These are phyloP conservation scores for Trichonephila clavata DNA, from an alignment of 1,140 invertebrate genomes.

Conservation along the genomic window DNA sequence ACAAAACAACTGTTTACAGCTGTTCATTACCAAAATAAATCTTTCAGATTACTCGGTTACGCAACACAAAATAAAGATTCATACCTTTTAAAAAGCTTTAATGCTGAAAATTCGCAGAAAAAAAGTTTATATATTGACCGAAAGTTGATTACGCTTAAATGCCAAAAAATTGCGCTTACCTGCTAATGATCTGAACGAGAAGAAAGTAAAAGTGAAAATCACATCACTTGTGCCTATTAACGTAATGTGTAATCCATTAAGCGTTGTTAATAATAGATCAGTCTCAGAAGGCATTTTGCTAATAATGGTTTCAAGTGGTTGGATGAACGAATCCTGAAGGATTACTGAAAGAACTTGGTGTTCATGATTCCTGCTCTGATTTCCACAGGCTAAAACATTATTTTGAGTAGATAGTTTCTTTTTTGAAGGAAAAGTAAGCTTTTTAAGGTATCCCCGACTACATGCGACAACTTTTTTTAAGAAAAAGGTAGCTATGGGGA, in stretches of 20 bases:
- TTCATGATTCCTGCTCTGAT: neutral
- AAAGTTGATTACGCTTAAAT: neutral
- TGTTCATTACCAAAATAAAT: no score
- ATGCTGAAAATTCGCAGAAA: neutral
- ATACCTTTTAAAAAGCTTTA: neutral
- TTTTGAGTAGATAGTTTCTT: neutral
- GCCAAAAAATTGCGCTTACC: neutral
- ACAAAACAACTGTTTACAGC: no score
- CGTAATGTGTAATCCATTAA: constrained; percentile 27
- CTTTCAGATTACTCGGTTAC: no score
- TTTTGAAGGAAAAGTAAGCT: neutral
- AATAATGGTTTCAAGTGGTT: constrained; percentile 28
- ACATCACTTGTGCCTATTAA: constrained; percentile 17
- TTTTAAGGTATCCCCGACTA: no score
- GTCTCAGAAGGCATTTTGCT: neutral
- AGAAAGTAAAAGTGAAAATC: neutral
- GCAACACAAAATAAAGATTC: neutral
- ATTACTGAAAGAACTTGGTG: neutral
- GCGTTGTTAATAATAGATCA: constrained; percentile 26
- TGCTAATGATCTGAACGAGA: neutral
- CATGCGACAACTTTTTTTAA: no score
- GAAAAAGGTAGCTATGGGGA: no score
- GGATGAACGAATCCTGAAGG: neutral
- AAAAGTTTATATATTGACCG: neutral
- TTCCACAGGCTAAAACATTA: neutral